Conservation (phyloP, 1,140 invertebrate genomes). For the Bombus turneri region DNA sequence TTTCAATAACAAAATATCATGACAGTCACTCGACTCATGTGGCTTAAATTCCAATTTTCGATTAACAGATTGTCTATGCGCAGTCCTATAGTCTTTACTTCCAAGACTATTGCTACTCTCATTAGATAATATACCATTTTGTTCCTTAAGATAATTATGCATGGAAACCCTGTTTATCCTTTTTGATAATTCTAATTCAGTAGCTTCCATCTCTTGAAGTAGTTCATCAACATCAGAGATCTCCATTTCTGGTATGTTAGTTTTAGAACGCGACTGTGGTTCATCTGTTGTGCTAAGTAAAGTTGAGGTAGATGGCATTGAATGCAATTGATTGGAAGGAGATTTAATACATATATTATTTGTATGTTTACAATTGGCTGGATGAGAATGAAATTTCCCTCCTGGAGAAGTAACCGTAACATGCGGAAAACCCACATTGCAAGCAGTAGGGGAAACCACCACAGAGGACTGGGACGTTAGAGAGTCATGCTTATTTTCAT, state of each 20-base stretch:
- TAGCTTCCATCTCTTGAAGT: constrained; percentile 79
- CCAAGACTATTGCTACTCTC: not conserved
- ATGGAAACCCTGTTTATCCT: constrained; percentile 56
- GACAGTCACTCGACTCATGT: not conserved
- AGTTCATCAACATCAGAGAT: constrained; percentile 79
- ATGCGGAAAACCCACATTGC: constrained; percentile 70
- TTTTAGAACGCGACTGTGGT: constrained; percentile 45
- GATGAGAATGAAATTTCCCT: constrained; percentile 53
- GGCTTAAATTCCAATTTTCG: constrained; percentile 43
- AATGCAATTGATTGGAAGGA: constrained; percentile 35
- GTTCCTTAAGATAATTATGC: constrained; percentile 42
- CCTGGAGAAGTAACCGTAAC: constrained; percentile 57
- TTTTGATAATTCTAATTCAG: constrained; percentile 73
- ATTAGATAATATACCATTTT: not conserved
- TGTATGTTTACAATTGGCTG: constrained; percentile 46
- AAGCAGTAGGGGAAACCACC: constrained; percentile 53
- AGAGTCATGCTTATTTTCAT: constrained; percentile 71
- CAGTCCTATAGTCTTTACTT: not conserved
- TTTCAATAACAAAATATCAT: not conserved
- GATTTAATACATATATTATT: constrained; percentile 55
- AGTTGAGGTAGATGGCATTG: constrained; percentile 62
- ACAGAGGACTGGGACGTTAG: constrained; percentile 62
- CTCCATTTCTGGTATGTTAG: constrained; percentile 75
- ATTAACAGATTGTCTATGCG: constrained; percentile 5
- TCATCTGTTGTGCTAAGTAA: constrained; percentile 61